Evolutionary conservation across 35 echinoderm and acorn worm species (phyloP), one percentile per base, ranked within the genome.

Genomic region (Heliocidaris erythrogramma): DNA sequence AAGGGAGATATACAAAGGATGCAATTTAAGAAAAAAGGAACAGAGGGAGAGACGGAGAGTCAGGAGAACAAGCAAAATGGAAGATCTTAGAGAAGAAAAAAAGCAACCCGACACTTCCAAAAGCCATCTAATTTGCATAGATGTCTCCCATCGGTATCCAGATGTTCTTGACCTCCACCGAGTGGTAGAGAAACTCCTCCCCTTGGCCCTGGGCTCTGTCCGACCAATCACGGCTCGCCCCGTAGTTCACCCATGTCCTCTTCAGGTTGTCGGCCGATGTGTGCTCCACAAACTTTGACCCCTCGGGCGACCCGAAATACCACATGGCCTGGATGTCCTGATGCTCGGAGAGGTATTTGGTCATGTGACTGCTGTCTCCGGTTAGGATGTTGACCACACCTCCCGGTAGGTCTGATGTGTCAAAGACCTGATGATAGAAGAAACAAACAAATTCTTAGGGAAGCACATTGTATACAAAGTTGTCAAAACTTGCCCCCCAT

Each of bases 131-230:
- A 95, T 99, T 99, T 32, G 98, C 98, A 95, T 94, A 99, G 65
- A 96, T 97, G 32, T 99, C 98, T 47, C 98, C 98, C 98, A 99
- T 99, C 5, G 98, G 98, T 18, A 99, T 99, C 98, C 98, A 99
- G 50, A 99, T 95, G 93, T 99, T 99, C 61, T 99, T 99, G 16
- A 97, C 96, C 85, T 99, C 96, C 29, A 95, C 94, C 10, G 94
- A 69, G 86, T 99, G 98, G 88, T 99, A 99, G 49, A 99, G 93
- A 84, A 99, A 99, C 84, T 99, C 97, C 92, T 99, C 98, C 5
- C 98, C 98, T 71, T 99, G 98, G 7, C 98, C 98, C 49, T 97
- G 97, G 2, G 93, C 85, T 47, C 78, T 96, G 56, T 96, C 94
- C 49, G 95, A 47, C 98, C 98, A 99, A 69, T 99, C 98, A 2